Evolutionary conservation across 2,113 vertebrate species (phyloP).

Genomic region (Ameiurus melas): DNA sequence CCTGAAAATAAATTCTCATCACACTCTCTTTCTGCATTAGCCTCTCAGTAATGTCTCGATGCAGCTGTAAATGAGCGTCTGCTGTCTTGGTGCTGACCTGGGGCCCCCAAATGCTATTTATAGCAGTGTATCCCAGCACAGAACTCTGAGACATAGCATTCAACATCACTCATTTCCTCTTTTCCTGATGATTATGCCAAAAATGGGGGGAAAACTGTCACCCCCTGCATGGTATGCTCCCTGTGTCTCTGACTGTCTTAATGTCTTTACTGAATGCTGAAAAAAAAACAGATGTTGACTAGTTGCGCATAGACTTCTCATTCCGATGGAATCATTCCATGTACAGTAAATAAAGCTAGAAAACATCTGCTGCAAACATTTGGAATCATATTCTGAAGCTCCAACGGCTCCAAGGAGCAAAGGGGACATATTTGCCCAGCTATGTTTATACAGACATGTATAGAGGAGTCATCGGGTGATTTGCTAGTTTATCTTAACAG

Average conservation of each 20-base stretch:
- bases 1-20: not conserved
- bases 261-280: not conserved
- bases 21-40: slow-evolving; percentile 32
- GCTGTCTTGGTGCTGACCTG: slow-evolving; percentile 22
- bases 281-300: slow-evolving; percentile 13
- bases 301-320: slow-evolving; percentile 2
- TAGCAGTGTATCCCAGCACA: not conserved
- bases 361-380: slow-evolving; percentile 35
- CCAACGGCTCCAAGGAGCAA: slow-evolving; percentile 7
- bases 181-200: slow-evolving; percentile 17
- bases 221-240: not conserved
- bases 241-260: not conserved
- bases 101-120: slow-evolving; percentile 42
- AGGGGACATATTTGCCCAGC: slow-evolving; percentile 14
- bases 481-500: not conserved
- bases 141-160: slow-evolving; percentile 33
- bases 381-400: slow-evolving; percentile 25
- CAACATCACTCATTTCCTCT: slow-evolving; percentile 38
- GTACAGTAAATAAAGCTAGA: slow-evolving; percentile 41
- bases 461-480: not conserved
- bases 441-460: slow-evolving; percentile 21
- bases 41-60: slow-evolving; percentile 34
- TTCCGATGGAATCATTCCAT: slow-evolving; percentile 32
- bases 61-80: slow-evolving; percentile 28
- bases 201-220: not conserved